A percentile compares a stretch with the other conserved stretches of the same genome.
Conservation (phyloP, 2,888 invertebrate species). For the Leptarthrus brevirostris region DNA sequence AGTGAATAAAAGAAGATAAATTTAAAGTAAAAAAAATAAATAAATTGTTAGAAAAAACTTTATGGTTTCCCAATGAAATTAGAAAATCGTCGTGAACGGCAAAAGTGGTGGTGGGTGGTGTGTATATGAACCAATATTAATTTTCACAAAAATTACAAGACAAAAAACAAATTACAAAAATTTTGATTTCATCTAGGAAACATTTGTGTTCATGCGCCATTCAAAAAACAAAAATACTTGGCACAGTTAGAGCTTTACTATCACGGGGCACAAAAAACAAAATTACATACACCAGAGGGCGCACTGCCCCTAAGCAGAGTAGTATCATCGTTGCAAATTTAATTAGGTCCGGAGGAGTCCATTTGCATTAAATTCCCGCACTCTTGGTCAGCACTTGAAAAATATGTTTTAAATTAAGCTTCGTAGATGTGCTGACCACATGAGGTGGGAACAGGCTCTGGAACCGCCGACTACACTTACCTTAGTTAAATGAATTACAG, state of each 20-base stretch:
- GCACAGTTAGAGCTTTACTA: not conserved
- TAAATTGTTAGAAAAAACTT: too few species aligned
- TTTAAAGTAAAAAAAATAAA: not conserved
- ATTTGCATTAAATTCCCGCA: not conserved
- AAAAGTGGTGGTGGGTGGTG: not conserved
- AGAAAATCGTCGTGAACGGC: conserved; percentile 13
- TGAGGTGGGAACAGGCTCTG: not conserved
- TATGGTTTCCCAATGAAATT: conserved; percentile 6
- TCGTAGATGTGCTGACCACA: conserved; percentile 9
- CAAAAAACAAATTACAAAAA: conserved; percentile 38
- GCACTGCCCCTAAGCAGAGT: conserved; percentile 6
- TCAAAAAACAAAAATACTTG: conserved; percentile 46
- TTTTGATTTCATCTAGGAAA: conserved; percentile 11
- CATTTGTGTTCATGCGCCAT: conserved; percentile 41
- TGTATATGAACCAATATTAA: not conserved
- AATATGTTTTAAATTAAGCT: not conserved
- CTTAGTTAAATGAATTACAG: not conserved
- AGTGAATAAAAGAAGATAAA: not conserved
- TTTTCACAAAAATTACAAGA: not conserved
- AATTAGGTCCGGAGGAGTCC: not conserved
- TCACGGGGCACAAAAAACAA: conserved; percentile 33
- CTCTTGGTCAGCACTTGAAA: not conserved
- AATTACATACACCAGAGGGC: not conserved
- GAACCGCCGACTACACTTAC: conserved; percentile 30
- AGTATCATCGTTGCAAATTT: conserved; percentile 15